Conservation (phyloP, 2,113 vertebrate genomes). For the Damaliscus lunatus region DNA sequence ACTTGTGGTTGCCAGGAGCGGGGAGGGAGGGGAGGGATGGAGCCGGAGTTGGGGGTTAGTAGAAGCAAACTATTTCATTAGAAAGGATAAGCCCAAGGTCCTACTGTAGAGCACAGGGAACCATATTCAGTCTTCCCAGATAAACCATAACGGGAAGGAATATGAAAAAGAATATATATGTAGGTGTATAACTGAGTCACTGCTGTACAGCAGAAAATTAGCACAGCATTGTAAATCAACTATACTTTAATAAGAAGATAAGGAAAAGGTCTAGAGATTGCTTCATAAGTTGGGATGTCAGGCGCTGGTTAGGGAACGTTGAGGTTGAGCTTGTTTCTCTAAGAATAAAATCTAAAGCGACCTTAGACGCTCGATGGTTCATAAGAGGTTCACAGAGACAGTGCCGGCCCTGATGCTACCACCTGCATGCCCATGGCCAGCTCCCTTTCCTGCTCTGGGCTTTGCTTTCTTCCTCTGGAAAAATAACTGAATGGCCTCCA, state of each 20-base stretch:
- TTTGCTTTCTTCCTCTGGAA: background rate
- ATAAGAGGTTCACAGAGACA: background rate
- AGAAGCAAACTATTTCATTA: background rate
- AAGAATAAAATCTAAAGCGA: background rate
- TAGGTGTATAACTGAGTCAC: background rate
- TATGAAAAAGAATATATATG: background rate
- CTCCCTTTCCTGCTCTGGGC: background rate
- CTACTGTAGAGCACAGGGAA: background rate
- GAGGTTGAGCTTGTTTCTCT: background rate
- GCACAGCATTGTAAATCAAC: background rate
- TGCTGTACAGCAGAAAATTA: background rate
- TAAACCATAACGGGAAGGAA: background rate
- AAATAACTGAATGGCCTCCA: background rate
- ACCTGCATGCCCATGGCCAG: background rate
- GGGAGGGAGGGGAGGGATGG: background rate
- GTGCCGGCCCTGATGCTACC: fast-evolving
- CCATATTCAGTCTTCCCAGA: background rate
- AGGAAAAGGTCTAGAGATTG: background rate
- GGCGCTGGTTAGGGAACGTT: fast-evolving
- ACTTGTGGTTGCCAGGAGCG: background rate
- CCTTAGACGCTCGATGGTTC: background rate
- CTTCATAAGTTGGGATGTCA: background rate
- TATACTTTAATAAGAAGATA: background rate
- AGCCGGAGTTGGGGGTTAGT: background rate
- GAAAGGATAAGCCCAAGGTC: background rate